phyloP scores from a whole-genome alignment of 2,888 invertebrate species.

The Podotricha telesiphe region DNA sequence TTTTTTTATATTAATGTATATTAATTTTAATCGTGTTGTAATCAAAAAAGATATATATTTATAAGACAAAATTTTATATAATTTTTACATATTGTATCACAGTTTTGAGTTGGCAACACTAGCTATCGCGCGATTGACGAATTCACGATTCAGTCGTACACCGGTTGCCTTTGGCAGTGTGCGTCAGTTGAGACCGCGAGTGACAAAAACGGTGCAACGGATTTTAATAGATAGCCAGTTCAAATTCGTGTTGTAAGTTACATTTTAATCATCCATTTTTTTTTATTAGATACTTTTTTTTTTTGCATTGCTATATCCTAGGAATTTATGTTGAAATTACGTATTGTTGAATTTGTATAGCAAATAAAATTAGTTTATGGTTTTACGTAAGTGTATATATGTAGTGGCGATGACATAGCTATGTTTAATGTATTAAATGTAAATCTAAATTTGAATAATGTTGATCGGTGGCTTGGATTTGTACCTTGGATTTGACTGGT shows the following conservation, averaged over 20 bases:
- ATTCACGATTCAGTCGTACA: conserved; percentile 28
- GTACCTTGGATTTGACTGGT: conserved; percentile 4
- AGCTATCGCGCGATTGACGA: conserved; percentile 11
- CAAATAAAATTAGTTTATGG: conserved; percentile 9
- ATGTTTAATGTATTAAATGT: conserved; percentile 25
- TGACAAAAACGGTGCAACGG: conserved; percentile 31
- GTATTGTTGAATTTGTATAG: neutral
- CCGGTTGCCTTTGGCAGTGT: conserved; percentile 24
- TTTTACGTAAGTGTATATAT: conserved; percentile 19
- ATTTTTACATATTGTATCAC: conserved; percentile 11
- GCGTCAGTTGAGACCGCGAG: conserved; percentile 10
- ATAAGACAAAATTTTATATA: too few relatives aligned
- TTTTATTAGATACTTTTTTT: neutral
- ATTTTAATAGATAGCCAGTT: conserved; percentile 19
- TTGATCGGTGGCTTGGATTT: neutral
- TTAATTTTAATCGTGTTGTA: neutral
- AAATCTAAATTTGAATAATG: conserved; percentile 15
- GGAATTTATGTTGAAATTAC: too few relatives aligned
- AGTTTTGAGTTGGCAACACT: conserved; percentile 1
- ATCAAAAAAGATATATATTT: too few relatives aligned
- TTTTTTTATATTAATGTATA: neutral
- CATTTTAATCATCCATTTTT: too few relatives aligned
- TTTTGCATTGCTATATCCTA: too few relatives aligned
- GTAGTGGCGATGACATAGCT: conserved; percentile 21
- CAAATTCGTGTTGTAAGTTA: conserved; percentile 31